Evolutionary conservation across 2,888 invertebrate genomes (phyloP).

Genomic region (Cataglyphis cursor): DNA sequence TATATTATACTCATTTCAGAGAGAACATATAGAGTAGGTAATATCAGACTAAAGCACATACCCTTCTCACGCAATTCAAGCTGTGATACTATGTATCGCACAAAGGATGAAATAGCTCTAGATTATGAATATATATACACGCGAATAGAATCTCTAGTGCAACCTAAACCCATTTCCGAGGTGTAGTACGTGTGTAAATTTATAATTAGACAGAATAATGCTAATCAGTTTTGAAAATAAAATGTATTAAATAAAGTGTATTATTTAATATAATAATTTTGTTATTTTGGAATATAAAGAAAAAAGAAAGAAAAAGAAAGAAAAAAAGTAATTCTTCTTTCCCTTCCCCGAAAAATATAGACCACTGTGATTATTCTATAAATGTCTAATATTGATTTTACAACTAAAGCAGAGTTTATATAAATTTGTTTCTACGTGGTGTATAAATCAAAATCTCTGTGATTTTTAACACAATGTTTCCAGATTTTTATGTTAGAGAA

Average conservation of each 20-base stretch:
- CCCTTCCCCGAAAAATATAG: neutral
- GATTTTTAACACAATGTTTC: neutral
- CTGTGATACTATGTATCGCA: neutral
- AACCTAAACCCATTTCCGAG: conserved; percentile 25
- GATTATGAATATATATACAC: neutral
- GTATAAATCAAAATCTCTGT: neutral
- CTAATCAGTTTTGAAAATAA: neutral
- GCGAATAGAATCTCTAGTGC: neutral
- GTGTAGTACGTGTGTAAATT: conserved; percentile 23
- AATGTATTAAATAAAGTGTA: neutral
- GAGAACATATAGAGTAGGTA: neutral
- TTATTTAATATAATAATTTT: neutral
- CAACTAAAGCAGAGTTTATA: neutral
- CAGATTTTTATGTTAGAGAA: conserved; percentile 6
- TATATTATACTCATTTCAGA: conserved; percentile 16
- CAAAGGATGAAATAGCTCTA: conserved; percentile 38
- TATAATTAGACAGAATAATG: neutral
- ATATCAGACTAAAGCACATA: conserved; percentile 35
- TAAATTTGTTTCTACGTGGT: neutral
- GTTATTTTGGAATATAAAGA: neutral
- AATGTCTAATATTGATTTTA: neutral
- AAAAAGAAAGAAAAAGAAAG: neutral
- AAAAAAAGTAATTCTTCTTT: neutral
- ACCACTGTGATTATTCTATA: neutral
- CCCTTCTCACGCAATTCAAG: neutral